phyloP scores from a whole-genome alignment of 2,113 vertebrate genomes.

The Falco punctatus region DNA sequence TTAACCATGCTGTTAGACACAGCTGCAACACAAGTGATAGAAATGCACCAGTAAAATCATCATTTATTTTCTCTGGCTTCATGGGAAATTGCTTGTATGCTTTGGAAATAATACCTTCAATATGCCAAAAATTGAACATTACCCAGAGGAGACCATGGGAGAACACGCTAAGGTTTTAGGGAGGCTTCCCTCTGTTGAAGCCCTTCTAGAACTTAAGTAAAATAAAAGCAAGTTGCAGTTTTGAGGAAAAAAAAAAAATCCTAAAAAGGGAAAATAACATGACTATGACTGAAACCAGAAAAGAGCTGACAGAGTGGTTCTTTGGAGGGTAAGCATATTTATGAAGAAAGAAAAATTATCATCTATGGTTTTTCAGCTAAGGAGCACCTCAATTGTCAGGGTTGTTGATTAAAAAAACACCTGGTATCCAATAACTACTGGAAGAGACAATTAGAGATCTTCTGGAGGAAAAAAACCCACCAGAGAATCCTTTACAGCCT shows the following conservation, averaged over 20 bases:
- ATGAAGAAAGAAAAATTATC: neutral
- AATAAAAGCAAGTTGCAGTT: neutral
- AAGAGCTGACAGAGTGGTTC: neutral
- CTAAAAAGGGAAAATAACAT: neutral
- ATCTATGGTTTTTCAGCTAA: neutral
- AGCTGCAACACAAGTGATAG: neutral
- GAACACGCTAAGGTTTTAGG: neutral
- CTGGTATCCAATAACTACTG: neutral
- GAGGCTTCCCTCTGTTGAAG: neutral
- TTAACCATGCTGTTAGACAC: neutral
- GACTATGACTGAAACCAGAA: neutral
- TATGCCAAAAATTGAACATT: conserved; percentile 16
- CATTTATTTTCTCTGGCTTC: conserved; percentile 2
- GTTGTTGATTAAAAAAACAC: neutral
- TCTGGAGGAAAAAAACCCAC: neutral
- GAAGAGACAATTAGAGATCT: neutral
- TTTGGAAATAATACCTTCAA: conserved; percentile 31
- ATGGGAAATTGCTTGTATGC: conserved; percentile 1
- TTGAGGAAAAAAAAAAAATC: neutral
- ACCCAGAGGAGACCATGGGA: neutral
- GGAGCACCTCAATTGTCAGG: neutral
- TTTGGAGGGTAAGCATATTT: neutral
- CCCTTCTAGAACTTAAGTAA: neutral
- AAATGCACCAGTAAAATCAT: conserved; percentile 6
- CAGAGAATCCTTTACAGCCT: neutral